phyloP scores from a whole-genome alignment of 2,113 vertebrate genomes.

The Dipodomys spectabilis region DNA sequence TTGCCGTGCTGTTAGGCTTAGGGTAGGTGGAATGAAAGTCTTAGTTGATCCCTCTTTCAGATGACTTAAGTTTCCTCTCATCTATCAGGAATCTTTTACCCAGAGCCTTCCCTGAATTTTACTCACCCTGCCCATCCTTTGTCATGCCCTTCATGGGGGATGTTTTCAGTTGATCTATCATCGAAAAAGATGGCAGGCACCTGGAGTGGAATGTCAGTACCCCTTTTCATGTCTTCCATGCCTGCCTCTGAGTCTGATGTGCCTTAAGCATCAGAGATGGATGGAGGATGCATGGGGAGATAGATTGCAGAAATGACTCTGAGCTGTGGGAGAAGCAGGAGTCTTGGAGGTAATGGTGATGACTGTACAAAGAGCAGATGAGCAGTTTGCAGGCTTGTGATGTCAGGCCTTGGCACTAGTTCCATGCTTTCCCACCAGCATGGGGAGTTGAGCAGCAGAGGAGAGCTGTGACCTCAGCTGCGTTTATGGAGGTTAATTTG shows the following conservation, averaged over 20 bases:
- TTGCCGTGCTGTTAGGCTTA: background rate
- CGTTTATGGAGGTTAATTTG: conserved; percentile 1
- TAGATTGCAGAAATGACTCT: background rate
- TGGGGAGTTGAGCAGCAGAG: background rate
- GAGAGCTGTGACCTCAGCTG: background rate
- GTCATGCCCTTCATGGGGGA: no score
- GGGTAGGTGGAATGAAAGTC: no score
- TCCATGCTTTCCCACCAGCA: no score
- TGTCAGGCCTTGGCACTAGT: background rate
- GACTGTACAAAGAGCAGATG: background rate
- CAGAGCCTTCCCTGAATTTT: background rate
- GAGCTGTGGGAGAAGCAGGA: background rate
- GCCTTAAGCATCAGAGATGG: background rate
- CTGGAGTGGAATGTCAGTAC: no score
- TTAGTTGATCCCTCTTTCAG: background rate
- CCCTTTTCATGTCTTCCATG: background rate
- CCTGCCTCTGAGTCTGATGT: background rate
- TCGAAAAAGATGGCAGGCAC: background rate
- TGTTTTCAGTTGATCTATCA: background rate
- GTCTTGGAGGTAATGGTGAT: background rate
- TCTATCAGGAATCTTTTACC: background rate
- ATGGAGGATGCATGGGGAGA: background rate
- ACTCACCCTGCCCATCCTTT: background rate
- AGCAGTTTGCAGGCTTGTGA: background rate
- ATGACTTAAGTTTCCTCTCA: background rate